phyloP scores from a whole-genome alignment of 2,888 invertebrate species.

The Drosophila hamatofila region DNA sequence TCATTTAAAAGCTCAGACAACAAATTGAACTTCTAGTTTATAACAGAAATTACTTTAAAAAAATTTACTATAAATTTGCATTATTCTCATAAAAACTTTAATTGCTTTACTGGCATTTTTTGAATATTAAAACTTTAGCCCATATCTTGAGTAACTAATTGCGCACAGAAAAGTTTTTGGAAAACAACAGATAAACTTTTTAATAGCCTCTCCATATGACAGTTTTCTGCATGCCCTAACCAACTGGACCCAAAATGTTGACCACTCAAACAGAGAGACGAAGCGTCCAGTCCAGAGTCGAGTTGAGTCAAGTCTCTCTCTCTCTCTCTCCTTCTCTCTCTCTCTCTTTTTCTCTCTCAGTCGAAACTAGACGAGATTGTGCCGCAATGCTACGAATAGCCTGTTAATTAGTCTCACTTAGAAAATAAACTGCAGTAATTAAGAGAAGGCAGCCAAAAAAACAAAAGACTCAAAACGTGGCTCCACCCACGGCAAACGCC shows the following conservation, averaged over 20 bases:
- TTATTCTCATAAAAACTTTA: constrained; percentile 1
- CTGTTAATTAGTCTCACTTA: constrained; percentile 85
- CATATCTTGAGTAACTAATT: constrained; percentile 52
- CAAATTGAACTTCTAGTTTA: too few species aligned
- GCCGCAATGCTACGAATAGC: constrained; percentile 79
- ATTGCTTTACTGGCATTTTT: constrained; percentile 8
- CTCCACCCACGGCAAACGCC: constrained; percentile 49
- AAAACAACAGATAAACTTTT: constrained; percentile 29
- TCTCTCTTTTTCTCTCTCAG: neutral
- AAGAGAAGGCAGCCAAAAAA: constrained; percentile 69
- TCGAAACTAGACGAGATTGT: constrained; percentile 38
- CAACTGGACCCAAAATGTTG: constrained; percentile 62
- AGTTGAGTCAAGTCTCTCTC: neutral
- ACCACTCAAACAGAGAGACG: constrained; percentile 47
- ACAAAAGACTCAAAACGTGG: constrained; percentile 19
- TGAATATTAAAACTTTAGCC: constrained; percentile 32
- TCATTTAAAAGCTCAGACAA: too few species aligned
- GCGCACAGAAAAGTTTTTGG: constrained; percentile 30
- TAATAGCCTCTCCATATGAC: constrained; percentile 34
- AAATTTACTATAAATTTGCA: neutral
- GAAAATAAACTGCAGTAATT: constrained; percentile 85
- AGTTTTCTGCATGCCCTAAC: constrained; percentile 47
- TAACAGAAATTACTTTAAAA: too few species aligned
- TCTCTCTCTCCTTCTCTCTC: neutral
- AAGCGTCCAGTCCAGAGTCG: neutral